A percentile compares a stretch with the other conserved stretches of the same genome.
phyloP scores from a whole-genome alignment of 1,140 invertebrate genomes.

The Drosophila athabasca region DNA sequence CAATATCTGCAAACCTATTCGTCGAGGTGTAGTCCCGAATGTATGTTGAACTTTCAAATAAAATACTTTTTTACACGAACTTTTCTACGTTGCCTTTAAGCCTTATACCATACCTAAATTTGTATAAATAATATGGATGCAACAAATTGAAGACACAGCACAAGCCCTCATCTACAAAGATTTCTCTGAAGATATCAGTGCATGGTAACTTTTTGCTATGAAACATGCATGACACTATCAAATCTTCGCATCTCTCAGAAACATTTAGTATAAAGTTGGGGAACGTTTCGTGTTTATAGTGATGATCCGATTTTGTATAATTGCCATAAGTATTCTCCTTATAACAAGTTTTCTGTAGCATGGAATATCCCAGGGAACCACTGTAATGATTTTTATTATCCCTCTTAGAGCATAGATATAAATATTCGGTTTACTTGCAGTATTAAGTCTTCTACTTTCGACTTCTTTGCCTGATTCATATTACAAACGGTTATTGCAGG shows the following conservation, averaged over 20 bases:
- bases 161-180: slow-evolving; percentile 92
- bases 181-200: slow-evolving; percentile 89
- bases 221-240: slow-evolving; percentile 61
- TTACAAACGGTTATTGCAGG: slow-evolving; percentile 93
- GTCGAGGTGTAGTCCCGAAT: slow-evolving; percentile 65
- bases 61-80: slow-evolving; percentile 69
- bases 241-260: slow-evolving; percentile 56
- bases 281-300: slow-evolving; percentile 50
- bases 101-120: slow-evolving; percentile 56
- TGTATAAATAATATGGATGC: slow-evolving; percentile 87
- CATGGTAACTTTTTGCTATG: slow-evolving; percentile 85
- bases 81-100: too few relatives aligned
- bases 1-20: slow-evolving; percentile 60
- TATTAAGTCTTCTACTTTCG: slow-evolving; percentile 64
- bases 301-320: slow-evolving; percentile 26
- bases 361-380: slow-evolving; percentile 53
- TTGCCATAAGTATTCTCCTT: slow-evolving; percentile 52
- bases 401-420: too few relatives aligned
- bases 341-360: slow-evolving; percentile 69
- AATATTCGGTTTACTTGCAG: slow-evolving; percentile 27
- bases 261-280: slow-evolving; percentile 57
- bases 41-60: slow-evolving; percentile 26
- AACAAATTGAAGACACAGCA: slow-evolving; percentile 92
- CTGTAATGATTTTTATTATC: slow-evolving; percentile 21
- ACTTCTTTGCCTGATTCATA: slow-evolving; percentile 90